Conservation (phyloP, 92 coral and sea anemone species). For the Muricea muricata region DNA sequence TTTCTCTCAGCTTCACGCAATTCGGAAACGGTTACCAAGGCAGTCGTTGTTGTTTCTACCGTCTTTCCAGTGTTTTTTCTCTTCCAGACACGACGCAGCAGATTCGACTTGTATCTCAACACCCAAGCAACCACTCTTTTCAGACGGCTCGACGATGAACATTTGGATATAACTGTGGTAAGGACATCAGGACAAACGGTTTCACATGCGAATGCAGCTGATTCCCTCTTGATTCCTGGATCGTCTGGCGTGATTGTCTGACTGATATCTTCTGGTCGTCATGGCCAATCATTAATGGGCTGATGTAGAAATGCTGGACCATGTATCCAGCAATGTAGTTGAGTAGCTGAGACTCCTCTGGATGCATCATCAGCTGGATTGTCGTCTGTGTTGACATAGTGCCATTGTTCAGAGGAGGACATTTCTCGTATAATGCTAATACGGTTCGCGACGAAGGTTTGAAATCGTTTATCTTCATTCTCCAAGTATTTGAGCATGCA, state of each 20-base stretch:
- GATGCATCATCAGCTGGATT: constrained; percentile 22
- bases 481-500: constrained; percentile 7
- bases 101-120: constrained; percentile 7
- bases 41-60: neutral
- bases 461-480: constrained; percentile 6
- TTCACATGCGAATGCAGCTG: constrained; percentile 7
- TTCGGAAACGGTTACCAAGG: neutral
- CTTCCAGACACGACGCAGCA: neutral
- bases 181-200: neutral
- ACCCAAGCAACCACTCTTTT: constrained; percentile 19
- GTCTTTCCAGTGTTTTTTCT: neutral
- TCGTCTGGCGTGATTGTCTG: neutral
- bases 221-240: constrained; percentile 13
- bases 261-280: neutral
- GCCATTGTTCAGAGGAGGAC: neutral
- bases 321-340: constrained; percentile 4
- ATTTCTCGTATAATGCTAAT: neutral
- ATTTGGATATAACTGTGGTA: constrained; percentile 10
- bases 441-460: constrained; percentile 21
- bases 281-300: neutral
- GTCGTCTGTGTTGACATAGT: neutral
- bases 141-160: constrained; percentile 24
- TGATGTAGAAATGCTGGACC: constrained; percentile 9
- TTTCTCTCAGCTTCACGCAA: constrained; percentile 6
- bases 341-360: neutral